Conservation (phyloP, 1,140 invertebrate genomes). For the Temnothorax curvispinosus region DNA sequence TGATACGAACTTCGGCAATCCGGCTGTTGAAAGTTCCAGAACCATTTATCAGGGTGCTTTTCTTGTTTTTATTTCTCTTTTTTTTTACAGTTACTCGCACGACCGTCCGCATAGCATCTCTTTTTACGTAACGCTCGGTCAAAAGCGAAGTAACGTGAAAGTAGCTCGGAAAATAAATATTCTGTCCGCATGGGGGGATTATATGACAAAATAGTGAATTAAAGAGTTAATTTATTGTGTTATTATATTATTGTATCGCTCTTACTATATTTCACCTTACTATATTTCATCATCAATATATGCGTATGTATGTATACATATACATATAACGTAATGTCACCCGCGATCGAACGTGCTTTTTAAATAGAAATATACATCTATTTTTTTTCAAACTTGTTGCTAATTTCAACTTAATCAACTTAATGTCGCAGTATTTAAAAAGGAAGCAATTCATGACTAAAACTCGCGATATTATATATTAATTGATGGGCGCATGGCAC, state of each 20-base stretch:
- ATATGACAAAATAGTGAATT: slow-evolving; percentile 3
- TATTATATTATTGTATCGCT: not conserved
- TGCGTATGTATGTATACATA: not conserved
- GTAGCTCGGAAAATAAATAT: slow-evolving; percentile 62
- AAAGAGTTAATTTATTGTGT: not conserved
- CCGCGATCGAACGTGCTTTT: not conserved
- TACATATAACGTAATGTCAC: not conserved
- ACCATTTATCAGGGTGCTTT: slow-evolving; percentile 47
- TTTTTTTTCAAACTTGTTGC: not conserved
- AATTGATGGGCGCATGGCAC: not conserved
- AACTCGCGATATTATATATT: slow-evolving; percentile 4
- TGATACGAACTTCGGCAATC: slow-evolving; percentile 58
- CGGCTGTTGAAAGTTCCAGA: slow-evolving; percentile 54
- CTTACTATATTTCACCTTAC: not conserved
- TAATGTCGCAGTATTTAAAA: not conserved
- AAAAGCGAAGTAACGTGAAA: slow-evolving; percentile 61
- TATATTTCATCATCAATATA: not conserved
- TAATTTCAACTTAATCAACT: not conserved
- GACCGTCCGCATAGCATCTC: slow-evolving; percentile 42
- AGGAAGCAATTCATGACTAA: not conserved
- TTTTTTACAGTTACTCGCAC: slow-evolving; percentile 39
- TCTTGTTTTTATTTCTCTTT: slow-evolving; percentile 38
- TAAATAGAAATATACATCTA: not conserved
- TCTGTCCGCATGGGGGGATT: slow-evolving; percentile 46
- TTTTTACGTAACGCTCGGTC: slow-evolving; percentile 55